Percentiles rank a stretch among this genome's conserved stretches.
These are phyloP conservation scores for Erpetoichthys calabaricus DNA, from an alignment of 2,797 vertebrate species.

Conservation along the genomic window DNA sequence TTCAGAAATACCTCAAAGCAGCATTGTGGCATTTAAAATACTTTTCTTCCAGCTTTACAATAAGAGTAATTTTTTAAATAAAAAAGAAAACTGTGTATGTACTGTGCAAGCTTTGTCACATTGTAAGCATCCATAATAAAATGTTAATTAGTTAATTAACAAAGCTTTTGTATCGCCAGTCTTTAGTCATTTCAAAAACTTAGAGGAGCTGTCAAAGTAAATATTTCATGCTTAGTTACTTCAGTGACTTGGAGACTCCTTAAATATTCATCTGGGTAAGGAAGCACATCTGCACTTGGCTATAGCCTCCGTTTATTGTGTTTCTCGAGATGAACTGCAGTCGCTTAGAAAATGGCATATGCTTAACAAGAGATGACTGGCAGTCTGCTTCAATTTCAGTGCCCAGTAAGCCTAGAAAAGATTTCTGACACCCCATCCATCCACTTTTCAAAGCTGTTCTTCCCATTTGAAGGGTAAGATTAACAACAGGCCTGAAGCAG, in stretches of 20 bases:
- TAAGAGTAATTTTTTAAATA: too few species aligned
- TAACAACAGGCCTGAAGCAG: too few species aligned
- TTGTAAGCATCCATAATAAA: not conserved
- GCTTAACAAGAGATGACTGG: slow-evolving; percentile 33
- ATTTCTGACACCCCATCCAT: slow-evolving; percentile 17
- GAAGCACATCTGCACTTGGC: slow-evolving; percentile 40
- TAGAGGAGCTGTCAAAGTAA: not conserved
- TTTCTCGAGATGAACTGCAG: slow-evolving; percentile 37
- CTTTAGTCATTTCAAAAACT: not conserved
- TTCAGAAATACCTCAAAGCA: too few species aligned
- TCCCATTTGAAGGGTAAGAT: too few species aligned
- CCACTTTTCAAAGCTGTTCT: slow-evolving; percentile 15
- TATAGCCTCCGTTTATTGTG: slow-evolving; percentile 39
- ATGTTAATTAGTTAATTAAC: slow-evolving; percentile 1
- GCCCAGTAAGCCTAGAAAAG: slow-evolving; percentile 3
- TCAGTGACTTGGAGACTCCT: slow-evolving; percentile 28
- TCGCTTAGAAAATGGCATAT: slow-evolving; percentile 25
- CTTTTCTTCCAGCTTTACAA: too few species aligned
- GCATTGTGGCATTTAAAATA: too few species aligned
- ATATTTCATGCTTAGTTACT: slow-evolving; percentile 13
- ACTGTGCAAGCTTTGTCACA: too few species aligned
- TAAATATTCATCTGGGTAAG: slow-evolving; percentile 30
- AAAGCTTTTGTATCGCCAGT: not conserved
- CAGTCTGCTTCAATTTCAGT: slow-evolving; percentile 11
- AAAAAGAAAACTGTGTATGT: too few species aligned